Evolutionary conservation across 1,140 invertebrate species (phyloP).

Genomic region (Scylla paramamosain): DNA sequence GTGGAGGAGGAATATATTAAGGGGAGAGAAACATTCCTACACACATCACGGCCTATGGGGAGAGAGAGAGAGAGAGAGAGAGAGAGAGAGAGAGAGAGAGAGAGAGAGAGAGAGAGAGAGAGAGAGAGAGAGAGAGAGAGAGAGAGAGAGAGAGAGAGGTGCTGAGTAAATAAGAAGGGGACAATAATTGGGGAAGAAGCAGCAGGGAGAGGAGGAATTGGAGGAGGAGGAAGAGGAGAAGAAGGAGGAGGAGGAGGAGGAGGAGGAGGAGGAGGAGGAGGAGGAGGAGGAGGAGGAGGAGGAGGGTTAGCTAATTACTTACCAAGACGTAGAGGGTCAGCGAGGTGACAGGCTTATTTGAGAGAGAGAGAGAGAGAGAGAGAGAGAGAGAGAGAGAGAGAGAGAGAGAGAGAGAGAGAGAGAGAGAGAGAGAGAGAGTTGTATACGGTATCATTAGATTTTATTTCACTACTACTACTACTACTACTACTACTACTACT

Average conservation of each 20-base stretch:
- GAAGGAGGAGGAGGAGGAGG: background rate
- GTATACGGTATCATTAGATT: too few relatives aligned
- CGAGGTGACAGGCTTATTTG: too few relatives aligned
- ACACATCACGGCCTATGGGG: too few relatives aligned
- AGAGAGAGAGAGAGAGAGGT: background rate
- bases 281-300: background rate
- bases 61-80: background rate
- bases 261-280: background rate
- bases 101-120: background rate
- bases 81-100: background rate
- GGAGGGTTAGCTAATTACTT: background rate
- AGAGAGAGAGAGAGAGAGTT: too few relatives aligned
- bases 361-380: too few relatives aligned
- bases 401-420: too few relatives aligned
- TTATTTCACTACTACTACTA: too few relatives aligned
- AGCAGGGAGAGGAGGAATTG: background rate
- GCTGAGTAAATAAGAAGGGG: background rate
- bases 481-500: background rate
- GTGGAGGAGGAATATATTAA: too few relatives aligned
- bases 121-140: background rate
- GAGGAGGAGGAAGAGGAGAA: background rate
- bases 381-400: too few relatives aligned
- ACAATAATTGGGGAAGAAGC: background rate
- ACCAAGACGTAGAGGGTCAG: too few relatives aligned
- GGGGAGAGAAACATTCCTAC: too few relatives aligned